phyloP scores from a whole-genome alignment of 2,113 vertebrate genomes.

The Nicator chloris region DNA sequence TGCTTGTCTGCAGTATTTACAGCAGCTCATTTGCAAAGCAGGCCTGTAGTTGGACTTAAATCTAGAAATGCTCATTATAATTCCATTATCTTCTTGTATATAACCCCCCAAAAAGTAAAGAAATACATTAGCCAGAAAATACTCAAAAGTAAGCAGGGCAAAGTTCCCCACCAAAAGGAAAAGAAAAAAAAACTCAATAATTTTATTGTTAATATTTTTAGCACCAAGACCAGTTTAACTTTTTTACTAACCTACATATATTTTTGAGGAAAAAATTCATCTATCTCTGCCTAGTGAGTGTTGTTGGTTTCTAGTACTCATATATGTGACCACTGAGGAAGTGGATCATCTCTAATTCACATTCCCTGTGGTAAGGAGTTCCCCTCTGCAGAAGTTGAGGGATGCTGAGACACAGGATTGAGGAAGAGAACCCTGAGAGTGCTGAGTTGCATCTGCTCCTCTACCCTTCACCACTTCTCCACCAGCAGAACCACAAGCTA shows the following conservation, averaged over 20 bases:
- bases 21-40: neutral
- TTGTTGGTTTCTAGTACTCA: neutral
- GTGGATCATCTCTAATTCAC: neutral
- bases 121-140: neutral
- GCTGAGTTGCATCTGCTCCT: neutral
- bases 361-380: neutral
- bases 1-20: neutral
- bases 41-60: neutral
- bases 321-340: neutral
- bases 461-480: neutral
- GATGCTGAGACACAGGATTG: accelerated
- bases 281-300: neutral
- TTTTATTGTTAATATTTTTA: neutral
- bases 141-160: neutral
- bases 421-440: neutral
- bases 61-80: neutral
- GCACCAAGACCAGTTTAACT: neutral
- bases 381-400: neutral
- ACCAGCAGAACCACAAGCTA: neutral
- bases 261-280: neutral
- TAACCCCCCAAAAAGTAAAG: neutral
- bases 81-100: neutral
- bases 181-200: too few relatives aligned
- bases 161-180: neutral
- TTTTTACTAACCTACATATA: neutral